Base-by-base conservation (phyloP, 2,888 invertebrate species). In the Drosophila histrio region DNA sequence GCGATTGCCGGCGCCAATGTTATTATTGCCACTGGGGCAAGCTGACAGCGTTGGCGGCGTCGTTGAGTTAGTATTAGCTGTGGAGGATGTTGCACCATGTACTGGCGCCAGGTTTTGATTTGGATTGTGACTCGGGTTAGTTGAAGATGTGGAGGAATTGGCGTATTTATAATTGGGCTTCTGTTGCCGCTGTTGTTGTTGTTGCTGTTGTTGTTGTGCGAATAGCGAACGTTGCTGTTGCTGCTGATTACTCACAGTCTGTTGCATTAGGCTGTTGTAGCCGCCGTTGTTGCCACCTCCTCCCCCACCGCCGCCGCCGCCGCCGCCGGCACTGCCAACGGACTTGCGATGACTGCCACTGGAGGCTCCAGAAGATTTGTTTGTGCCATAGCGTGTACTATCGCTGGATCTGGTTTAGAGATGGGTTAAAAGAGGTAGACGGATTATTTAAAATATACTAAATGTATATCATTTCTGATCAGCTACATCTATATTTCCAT, bases 381-480 rank as follows among this genome's bases (percentile, higher is more conserved):
- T 92, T 39, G 92, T 92, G 63, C 92, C 92, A 79, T 94, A 94
- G 89, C 93, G 93, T 90, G 94, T 93, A 91, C 94, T 93, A 92
- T 93, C 94, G 89, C 94, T 91, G 91, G 93, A 92, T 92, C 94
- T 91, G 46, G 1, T 8, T 26, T 9, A 56, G 5, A 17, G 4
- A 4, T 5, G 3, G 22, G 15, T 6, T 7, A 3, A 32, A 13
- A 28, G 15, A 4, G 9, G n/a, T n/a, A n/a, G n/a, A n/a, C n/a
- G n/a, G n/a, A n/a, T n/a, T n/a, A n/a, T n/a, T n/a, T n/a, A n/a
- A n/a, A n/a, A n/a, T n/a, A n/a, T n/a, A n/a, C n/a, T n/a, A n/a
- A n/a, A n/a, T n/a, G n/a, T n/a, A n/a, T n/a, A n/a, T n/a, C n/a
- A n/a, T n/a, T n/a, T n/a, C n/a, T n/a, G n/a, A n/a, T n/a, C n/a